A percentile compares a stretch with the other conserved stretches of the same genome.
phyloP scores from a whole-genome alignment of 2,888 invertebrate genomes.

The Temnothorax ravouxi region DNA sequence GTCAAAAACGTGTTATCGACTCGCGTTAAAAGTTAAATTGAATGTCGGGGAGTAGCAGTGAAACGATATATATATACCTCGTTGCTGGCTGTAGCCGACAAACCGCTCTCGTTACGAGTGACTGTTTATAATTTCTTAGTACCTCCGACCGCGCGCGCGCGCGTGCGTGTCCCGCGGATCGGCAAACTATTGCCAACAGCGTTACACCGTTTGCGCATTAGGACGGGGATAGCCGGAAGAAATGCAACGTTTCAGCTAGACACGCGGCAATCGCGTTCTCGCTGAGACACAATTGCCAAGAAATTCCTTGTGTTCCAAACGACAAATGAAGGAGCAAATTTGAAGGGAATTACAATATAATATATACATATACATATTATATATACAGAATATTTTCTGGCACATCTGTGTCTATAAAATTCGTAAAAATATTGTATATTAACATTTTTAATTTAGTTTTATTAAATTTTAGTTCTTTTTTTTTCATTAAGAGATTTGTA shows the following conservation, averaged over 20 bases:
- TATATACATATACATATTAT: background rate
- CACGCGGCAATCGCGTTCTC: background rate
- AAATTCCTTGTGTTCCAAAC: slow-evolving; percentile 50
- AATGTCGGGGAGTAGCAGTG: slow-evolving; percentile 29
- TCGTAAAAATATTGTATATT: background rate
- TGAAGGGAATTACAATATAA: background rate
- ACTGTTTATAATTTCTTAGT: slow-evolving; percentile 53
- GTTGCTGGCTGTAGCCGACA: slow-evolving; percentile 30
- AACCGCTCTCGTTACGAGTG: slow-evolving; percentile 43
- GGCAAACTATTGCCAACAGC: slow-evolving; percentile 13
- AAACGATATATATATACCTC: slow-evolving; percentile 36
- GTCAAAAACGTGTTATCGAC: slow-evolving; percentile 53
- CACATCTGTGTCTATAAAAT: background rate
- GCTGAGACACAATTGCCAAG: slow-evolving; percentile 60
- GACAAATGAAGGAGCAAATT: slow-evolving; percentile 56
- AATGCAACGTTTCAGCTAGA: slow-evolving; percentile 42
- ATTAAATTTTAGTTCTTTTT: background rate
- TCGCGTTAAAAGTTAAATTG: slow-evolving; percentile 57
- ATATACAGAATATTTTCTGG: background rate
- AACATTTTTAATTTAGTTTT: background rate
- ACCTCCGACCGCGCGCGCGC: slow-evolving; percentile 32
- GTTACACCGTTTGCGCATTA: slow-evolving; percentile 59
- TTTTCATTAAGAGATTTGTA: background rate
- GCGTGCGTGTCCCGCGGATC: slow-evolving; percentile 33
- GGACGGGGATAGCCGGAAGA: slow-evolving; percentile 35